Conservation (phyloP, 92 coral and sea anemone species). For the Galaxea fascicularis region DNA sequence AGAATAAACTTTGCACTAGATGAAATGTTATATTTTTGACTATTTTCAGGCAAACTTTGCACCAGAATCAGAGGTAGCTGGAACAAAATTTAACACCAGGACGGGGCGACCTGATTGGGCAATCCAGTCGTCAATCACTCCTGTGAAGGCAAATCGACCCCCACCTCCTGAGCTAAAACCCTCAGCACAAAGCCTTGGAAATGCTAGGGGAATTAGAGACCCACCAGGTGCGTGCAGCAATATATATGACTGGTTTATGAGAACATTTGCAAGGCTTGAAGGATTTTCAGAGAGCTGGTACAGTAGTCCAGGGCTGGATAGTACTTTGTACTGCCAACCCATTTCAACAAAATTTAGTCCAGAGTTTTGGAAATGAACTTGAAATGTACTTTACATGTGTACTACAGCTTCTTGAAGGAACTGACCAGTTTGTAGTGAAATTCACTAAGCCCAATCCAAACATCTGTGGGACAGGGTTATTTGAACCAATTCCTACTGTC, state of each 20-base stretch:
- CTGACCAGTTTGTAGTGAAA: no score
- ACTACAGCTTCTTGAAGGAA: no score
- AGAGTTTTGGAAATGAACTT: no score
- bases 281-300: no score
- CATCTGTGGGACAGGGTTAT: no score
- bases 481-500: no score
- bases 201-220: constrained; percentile 64
- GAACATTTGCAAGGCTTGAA: neutral
- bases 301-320: no score
- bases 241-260: neutral
- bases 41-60: constrained; percentile 73
- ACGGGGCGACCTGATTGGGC: constrained; percentile 94
- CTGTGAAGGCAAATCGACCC: constrained; percentile 75
- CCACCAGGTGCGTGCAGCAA: constrained; percentile 59
- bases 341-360: no score
- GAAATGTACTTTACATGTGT: no score
- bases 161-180: constrained; percentile 77
- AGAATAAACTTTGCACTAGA: no score
- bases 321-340: no score
- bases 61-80: constrained; percentile 71
- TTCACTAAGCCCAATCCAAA: no score
- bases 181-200: constrained; percentile 67
- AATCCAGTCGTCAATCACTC: constrained; percentile 74
- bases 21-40: neutral
- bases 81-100: constrained; percentile 74